These are phyloP conservation scores for Poeciliopsis retropinna DNA, from an alignment of 2,113 vertebrate species.

Conservation along the genomic window DNA sequence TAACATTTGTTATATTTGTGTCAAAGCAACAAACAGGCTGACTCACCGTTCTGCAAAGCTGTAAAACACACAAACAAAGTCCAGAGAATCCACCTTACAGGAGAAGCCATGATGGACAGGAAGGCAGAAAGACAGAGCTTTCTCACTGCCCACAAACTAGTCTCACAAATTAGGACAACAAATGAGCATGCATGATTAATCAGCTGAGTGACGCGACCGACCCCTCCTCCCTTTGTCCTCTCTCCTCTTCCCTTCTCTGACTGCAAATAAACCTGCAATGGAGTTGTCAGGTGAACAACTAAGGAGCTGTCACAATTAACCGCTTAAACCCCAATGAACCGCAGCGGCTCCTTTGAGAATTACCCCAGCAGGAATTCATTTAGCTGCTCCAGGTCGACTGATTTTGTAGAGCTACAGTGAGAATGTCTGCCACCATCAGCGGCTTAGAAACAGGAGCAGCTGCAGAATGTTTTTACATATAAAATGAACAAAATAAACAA, in stretches of 20 bases:
- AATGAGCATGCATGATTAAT: constrained; percentile 73
- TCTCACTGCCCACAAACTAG: neutral
- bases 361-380: neutral
- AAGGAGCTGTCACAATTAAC: constrained; percentile 2
- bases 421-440: neutral
- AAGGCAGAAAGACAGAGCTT: constrained; percentile 15
- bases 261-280: neutral
- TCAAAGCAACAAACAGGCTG: neutral
- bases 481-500: too few relatives aligned
- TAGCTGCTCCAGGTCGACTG: neutral
- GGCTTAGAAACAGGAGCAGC: neutral
- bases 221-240: constrained; percentile 28
- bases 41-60: constrained; percentile 72
- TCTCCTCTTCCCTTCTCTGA: constrained; percentile 7
- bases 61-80: constrained; percentile 55
- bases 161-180: constrained; percentile 28
- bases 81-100: constrained; percentile 63
- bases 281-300: constrained; percentile 5
- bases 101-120: constrained; percentile 67
- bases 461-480: too few relatives aligned
- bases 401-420: neutral
- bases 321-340: neutral
- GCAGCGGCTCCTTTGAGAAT: neutral
- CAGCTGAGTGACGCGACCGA: constrained; percentile 55
- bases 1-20: neutral